phyloP scores from a whole-genome alignment of 2,113 vertebrate genomes.

The Strigops habroptila region DNA sequence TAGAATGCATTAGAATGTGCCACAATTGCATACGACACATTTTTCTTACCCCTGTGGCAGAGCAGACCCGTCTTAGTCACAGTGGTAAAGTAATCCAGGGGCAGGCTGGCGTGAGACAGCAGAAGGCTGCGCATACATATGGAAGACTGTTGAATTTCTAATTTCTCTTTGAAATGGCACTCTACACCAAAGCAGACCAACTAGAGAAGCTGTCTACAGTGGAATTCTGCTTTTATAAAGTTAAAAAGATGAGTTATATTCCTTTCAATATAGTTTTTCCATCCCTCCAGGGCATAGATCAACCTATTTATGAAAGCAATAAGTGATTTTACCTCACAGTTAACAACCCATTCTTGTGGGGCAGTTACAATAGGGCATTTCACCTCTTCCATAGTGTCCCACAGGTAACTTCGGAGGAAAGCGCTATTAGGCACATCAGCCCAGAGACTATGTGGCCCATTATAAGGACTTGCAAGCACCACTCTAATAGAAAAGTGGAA shows the following conservation, averaged over 20 bases:
- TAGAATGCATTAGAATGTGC: not conserved
- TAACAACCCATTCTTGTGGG: not conserved
- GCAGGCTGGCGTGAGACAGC: not conserved
- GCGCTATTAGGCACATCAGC: not conserved
- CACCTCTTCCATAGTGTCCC: not conserved
- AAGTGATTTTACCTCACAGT: not conserved
- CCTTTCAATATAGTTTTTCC: not conserved
- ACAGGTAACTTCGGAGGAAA: not conserved
- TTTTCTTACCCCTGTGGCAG: not conserved
- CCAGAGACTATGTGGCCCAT: not conserved
- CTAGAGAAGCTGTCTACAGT: not conserved
- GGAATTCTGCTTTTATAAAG: not conserved
- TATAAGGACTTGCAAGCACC: not conserved
- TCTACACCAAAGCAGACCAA: not conserved
- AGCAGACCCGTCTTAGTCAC: not conserved
- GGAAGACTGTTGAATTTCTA: not conserved
- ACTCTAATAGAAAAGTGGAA: accelerated
- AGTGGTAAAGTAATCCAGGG: not conserved
- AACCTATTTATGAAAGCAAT: not conserved
- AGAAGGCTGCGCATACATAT: not conserved
- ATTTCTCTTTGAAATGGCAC: not conserved
- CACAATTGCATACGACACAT: not conserved
- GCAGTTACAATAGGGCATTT: not conserved
- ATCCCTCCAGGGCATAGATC: not conserved
- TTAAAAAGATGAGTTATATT: not conserved